phyloP scores from a whole-genome alignment of 2,113 vertebrate species.

The Semnornis frantzii region DNA sequence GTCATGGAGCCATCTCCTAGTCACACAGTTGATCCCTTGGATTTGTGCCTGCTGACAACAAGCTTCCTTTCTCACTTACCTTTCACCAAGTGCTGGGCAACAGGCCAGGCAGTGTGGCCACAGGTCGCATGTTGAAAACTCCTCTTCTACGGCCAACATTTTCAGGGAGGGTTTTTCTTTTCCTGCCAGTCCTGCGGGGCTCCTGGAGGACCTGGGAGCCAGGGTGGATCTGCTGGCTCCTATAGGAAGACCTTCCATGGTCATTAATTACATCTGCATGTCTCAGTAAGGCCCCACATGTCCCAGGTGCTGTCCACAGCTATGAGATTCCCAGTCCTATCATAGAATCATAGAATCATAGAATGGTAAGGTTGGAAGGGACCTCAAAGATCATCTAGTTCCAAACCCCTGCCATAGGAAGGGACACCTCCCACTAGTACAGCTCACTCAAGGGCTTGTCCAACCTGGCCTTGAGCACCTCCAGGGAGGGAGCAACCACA shows the following conservation, averaged over 20 bases:
- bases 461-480: too few relatives aligned
- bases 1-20: not conserved
- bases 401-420: too few relatives aligned
- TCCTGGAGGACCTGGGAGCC: not conserved
- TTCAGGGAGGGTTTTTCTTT: rapidly evolving
- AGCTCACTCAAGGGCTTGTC: too few relatives aligned
- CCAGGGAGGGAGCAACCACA: too few relatives aligned
- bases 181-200: rapidly evolving
- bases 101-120: not conserved
- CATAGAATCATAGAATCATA: too few relatives aligned
- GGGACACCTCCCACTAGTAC: too few relatives aligned
- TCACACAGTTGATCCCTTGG: not conserved
- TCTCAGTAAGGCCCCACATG: not conserved
- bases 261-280: not conserved
- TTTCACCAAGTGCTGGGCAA: not conserved
- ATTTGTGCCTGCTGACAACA: not conserved
- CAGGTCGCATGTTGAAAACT: not conserved
- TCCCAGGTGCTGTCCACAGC: not conserved
- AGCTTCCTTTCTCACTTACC: not conserved
- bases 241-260: rapidly evolving
- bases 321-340: not conserved
- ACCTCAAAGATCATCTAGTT: too few relatives aligned
- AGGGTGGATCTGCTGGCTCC: not conserved
- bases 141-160: not conserved
- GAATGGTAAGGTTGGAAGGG: too few relatives aligned